phyloP scores from a whole-genome alignment of 2,888 invertebrate genomes.

The Cordylochernes scorpioides region DNA sequence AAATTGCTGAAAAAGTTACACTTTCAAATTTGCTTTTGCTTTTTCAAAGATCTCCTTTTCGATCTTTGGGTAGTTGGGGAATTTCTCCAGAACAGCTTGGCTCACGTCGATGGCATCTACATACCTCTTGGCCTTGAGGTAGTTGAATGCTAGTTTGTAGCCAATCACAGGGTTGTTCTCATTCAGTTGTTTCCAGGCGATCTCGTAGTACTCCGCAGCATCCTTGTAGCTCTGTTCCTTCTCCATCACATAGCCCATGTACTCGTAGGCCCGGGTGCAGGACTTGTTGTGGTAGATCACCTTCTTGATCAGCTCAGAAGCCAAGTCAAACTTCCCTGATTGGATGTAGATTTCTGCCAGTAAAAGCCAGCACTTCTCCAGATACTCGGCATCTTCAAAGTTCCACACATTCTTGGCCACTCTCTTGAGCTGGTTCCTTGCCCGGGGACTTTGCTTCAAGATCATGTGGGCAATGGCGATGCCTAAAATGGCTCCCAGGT shows the following conservation, averaged over 20 bases:
- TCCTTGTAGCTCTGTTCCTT: conserved; percentile 70
- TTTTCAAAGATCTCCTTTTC: conserved; percentile 81
- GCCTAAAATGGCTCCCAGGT: conserved; percentile 60
- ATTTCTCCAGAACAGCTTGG: conserved; percentile 41
- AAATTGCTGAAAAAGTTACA: too few relatives aligned
- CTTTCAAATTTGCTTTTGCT: conserved; percentile 23
- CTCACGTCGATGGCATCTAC: conserved; percentile 78
- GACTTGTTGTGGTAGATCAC: conserved; percentile 31
- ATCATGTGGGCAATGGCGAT: conserved; percentile 57
- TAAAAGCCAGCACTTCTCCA: conserved; percentile 80
- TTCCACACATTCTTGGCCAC: conserved; percentile 63
- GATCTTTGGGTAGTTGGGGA: conserved; percentile 69
- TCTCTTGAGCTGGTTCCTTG: conserved; percentile 70
- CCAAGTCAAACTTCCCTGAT: conserved; percentile 52
- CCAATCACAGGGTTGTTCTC: conserved; percentile 53
- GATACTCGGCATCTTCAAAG: conserved; percentile 78
- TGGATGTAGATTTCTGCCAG: conserved; percentile 65
- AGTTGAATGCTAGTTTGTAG: conserved; percentile 69
- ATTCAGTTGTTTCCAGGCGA: conserved; percentile 60
- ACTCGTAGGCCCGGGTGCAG: conserved; percentile 68
- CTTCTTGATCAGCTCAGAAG: conserved; percentile 41
- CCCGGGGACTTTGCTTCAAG: conserved; percentile 64
- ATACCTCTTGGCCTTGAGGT: conserved; percentile 58
- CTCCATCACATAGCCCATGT: conserved; percentile 55
- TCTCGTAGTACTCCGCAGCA: conserved; percentile 51